Base-by-base conservation (phyloP, 1,140 invertebrate species). In the Philaenus spumarius region DNA sequence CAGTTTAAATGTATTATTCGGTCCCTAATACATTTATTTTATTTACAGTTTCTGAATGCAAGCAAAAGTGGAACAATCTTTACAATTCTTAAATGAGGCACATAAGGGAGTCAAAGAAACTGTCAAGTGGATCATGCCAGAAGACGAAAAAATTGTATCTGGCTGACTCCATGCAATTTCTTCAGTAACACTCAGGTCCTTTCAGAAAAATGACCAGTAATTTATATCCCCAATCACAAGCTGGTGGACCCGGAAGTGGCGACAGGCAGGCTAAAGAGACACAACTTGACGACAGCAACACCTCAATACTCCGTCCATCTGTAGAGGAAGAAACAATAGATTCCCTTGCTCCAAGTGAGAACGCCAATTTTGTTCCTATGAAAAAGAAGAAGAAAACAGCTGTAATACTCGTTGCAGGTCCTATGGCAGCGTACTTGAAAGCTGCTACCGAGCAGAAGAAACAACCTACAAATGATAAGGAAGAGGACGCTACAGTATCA, bases 21-120 rank as follows among this genome's bases (percentile, higher is more conserved):
- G 9, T 4, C 5, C 9, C 22, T 4, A 23, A 48, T n/a, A 22
- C n/a, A 7, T 48, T 45, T 22, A 23, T 9, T 20, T 48, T 48
- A 2, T 48, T 48, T 48, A 23, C 11, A 58, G 57, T 22, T 22
- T 1, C n/a, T 15, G 37, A 52, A 20, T 52, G 48, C 9, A 58
- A 58, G 47, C 52, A 53, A 52, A 53, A 37, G 22, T 58, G 48
- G 39, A 43, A 34, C 26, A 58, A 47, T 52, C 47, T 58, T 23
- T 20, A 37, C 4, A 35, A 52, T n/a, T n/a, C n/a, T n/a, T n/a
- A 26, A 24, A 19, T 22, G 12, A 35, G 48, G 52, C 39, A 58
- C 15, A 19, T 58, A 24, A 7, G 20, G 19, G 46, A 48, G 23
- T 6, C 26, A 12, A 48, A 48, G 15, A 48, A 48, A 15, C 22